These are phyloP conservation scores for Agriopis aurantiaria DNA, from an alignment of 2,888 invertebrate genomes.

Conservation along the genomic window DNA sequence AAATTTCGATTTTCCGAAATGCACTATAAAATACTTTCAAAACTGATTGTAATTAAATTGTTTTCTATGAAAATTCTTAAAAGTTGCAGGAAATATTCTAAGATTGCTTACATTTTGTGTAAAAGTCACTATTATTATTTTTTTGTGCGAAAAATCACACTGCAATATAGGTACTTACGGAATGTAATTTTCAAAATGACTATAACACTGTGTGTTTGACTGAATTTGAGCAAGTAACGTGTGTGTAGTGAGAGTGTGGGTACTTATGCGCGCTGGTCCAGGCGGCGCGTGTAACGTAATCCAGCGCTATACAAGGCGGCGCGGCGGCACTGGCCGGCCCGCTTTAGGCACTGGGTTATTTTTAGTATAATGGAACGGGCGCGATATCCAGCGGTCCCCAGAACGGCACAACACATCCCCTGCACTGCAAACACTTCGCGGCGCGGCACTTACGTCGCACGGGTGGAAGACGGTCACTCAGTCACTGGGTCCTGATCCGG, in stretches of 20 bases:
- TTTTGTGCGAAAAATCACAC: conserved; percentile 1
- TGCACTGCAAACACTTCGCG: conserved; percentile 71
- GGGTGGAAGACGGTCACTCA: conserved; percentile 83
- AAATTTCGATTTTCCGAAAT: neutral
- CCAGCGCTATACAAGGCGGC: conserved; percentile 75
- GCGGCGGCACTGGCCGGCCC: conserved; percentile 54
- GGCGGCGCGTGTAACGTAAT: conserved; percentile 71
- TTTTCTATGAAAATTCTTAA: neutral
- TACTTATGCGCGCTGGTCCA: conserved; percentile 37
- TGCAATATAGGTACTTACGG: conserved; percentile 14
- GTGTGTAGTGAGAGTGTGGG: conserved; percentile 64
- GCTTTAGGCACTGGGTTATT: conserved; percentile 66
- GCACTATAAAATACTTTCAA: neutral
- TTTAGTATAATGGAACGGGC: conserved; percentile 58
- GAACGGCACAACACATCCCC: conserved; percentile 53
- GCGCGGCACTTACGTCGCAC: conserved; percentile 85
- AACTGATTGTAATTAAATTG: neutral
- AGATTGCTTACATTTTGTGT: neutral
- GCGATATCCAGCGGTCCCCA: conserved; percentile 45
- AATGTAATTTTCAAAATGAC: conserved; percentile 13
- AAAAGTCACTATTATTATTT: neutral
- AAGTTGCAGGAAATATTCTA: neutral
- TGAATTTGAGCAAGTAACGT: conserved; percentile 39
- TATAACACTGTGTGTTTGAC: neutral
- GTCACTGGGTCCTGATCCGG: conserved; percentile 79